Evolutionary conservation across 1,140 invertebrate species (phyloP).

Genomic region (Microplitis demolitor): DNA sequence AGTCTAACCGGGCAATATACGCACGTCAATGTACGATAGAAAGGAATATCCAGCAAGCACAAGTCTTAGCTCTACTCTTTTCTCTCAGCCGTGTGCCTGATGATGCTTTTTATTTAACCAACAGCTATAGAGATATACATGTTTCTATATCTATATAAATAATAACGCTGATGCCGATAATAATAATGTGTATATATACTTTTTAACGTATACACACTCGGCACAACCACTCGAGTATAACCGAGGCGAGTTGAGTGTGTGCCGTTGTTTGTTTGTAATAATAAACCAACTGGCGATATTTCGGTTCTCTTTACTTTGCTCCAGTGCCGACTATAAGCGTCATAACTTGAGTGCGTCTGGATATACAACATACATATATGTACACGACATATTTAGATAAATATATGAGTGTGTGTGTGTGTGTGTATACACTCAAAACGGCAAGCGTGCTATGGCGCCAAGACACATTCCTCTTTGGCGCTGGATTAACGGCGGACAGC

Average conservation of each 20-base stretch:
- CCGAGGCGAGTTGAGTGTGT: neutral
- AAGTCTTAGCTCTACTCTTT: neutral
- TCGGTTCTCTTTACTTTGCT: neutral
- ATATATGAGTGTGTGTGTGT: no score
- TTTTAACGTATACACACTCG: neutral
- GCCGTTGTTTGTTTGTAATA: conserved; percentile 1
- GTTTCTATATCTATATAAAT: neutral
- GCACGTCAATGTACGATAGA: conserved; percentile 20
- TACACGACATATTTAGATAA: conserved; percentile 1
- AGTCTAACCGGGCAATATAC: conserved; percentile 2
- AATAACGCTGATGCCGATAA: no score
- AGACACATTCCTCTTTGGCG: conserved; percentile 31
- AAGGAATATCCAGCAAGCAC: neutral
- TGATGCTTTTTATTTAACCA: no score
- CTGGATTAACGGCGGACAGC: conserved; percentile 22
- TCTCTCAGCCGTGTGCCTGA: no score
- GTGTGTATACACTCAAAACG: no score
- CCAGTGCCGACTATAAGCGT: conserved; percentile 14
- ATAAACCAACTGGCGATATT: neutral
- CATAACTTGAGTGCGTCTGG: conserved; percentile 29
- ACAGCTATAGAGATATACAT: no score
- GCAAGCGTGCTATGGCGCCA: conserved; percentile 22
- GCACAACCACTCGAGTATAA: neutral
- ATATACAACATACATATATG: conserved; percentile 6
- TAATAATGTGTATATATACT: no score